Percentiles rank a stretch among this genome's conserved stretches.
phyloP scores from a whole-genome alignment of 2,888 invertebrate genomes.

The Hanleya hanleyi region DNA sequence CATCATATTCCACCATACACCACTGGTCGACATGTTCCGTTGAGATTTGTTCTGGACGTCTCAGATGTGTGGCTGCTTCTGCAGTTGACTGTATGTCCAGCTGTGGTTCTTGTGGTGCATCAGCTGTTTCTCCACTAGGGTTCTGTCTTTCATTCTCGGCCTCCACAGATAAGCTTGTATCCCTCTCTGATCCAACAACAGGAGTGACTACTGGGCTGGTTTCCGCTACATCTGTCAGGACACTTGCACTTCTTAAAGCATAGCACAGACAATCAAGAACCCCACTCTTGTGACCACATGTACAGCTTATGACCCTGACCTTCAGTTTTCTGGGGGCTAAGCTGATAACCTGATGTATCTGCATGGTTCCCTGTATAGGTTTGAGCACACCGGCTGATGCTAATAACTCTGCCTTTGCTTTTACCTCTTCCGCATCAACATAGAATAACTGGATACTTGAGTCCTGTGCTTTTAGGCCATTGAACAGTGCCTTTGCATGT shows the following conservation, averaged over 20 bases:
- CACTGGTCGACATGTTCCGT: no score
- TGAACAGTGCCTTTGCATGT: conserved; percentile 10
- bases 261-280: background rate
- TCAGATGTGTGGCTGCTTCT: no score
- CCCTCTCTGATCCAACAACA: no score
- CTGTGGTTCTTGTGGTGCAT: no score
- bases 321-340: background rate
- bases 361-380: background rate
- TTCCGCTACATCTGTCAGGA: no score
- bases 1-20: no score
- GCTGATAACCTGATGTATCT: background rate
- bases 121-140: no score
- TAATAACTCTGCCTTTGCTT: background rate
- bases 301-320: background rate
- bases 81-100: no score
- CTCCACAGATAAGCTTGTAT: no score
- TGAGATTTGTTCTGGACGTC: no score
- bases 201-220: no score
- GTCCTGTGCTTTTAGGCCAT: background rate
- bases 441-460: background rate
- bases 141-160: no score
- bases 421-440: background rate
- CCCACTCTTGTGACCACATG: background rate
- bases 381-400: background rate
- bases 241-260: background rate